Evolutionary conservation across 2,888 invertebrate species (phyloP).

Genomic region (Lissonota sp.): DNA sequence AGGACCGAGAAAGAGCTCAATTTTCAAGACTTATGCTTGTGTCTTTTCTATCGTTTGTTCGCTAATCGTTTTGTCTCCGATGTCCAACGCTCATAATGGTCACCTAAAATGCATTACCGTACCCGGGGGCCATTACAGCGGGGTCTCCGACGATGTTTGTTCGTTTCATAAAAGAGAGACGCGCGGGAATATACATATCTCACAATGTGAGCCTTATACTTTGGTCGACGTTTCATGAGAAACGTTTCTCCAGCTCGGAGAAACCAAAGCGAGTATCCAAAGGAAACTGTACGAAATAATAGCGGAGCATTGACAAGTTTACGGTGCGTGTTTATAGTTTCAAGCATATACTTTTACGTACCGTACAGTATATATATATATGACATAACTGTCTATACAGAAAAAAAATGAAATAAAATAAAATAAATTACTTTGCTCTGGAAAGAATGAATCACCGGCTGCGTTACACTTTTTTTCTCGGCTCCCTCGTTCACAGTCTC

Average conservation of each 20-base stretch:
- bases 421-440: too few species aligned
- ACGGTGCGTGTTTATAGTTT: constrained; percentile 49
- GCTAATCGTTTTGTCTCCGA: constrained; percentile 29
- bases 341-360: constrained; percentile 7
- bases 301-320: constrained; percentile 59
- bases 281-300: constrained; percentile 43
- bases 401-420: too few species aligned
- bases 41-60: constrained; percentile 14
- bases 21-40: too few species aligned
- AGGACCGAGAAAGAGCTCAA: too few species aligned
- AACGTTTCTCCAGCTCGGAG: too few species aligned
- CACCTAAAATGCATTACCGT: constrained; percentile 15
- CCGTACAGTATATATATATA: too few species aligned
- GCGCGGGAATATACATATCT: constrained; percentile 24
- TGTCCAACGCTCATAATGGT: constrained; percentile 25
- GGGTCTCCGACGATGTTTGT: constrained; percentile 40
- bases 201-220: not conserved
- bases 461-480: constrained; percentile 28
- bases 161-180: constrained; percentile 50
- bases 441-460: constrained; percentile 50
- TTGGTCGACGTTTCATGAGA: constrained; percentile 46
- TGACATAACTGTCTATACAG: too few species aligned
- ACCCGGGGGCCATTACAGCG: not conserved
- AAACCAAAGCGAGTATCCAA: constrained; percentile 30
- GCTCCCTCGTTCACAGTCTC: too few species aligned